phyloP scores from a whole-genome alignment of 2,797 vertebrate genomes.

The Bradypodion ventrale region DNA sequence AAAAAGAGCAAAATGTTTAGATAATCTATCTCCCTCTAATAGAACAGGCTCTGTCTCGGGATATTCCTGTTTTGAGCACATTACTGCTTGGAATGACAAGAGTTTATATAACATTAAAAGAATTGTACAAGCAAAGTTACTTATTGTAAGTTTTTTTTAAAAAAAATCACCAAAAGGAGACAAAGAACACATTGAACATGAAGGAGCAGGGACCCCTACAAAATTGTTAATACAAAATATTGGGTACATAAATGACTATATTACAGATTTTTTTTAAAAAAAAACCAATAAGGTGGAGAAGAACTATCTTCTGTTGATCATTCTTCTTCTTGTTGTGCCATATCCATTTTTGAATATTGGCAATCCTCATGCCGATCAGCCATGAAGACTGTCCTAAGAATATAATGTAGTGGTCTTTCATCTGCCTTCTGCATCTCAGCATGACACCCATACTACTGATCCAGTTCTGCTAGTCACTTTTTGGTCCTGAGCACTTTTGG shows the following conservation, averaged over 20 bases:
- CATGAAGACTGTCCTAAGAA: too few species aligned
- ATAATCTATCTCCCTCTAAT: not conserved
- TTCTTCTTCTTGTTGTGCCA: too few species aligned
- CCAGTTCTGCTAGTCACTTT: too few species aligned
- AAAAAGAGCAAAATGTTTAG: conserved; percentile 47
- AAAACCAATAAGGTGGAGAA: not conserved
- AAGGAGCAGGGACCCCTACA: too few species aligned
- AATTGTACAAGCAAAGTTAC: conserved; percentile 18
- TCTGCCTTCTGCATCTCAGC: too few species aligned
- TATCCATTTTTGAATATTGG: too few species aligned
- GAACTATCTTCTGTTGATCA: not conserved
- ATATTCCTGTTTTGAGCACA: conserved; percentile 32
- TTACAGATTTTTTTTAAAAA: not conserved
- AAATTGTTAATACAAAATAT: not conserved
- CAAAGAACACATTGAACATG: too few species aligned
- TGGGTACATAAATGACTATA: not conserved
- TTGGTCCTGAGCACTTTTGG: too few species aligned
- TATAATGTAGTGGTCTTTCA: too few species aligned
- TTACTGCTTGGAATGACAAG: not conserved
- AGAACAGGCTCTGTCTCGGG: conserved; percentile 22
- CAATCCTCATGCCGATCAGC: too few species aligned
- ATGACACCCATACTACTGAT: too few species aligned
- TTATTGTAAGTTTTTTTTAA: conserved; percentile 11
- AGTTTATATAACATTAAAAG: conserved; percentile 22
- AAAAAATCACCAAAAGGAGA: conserved; percentile 4